Evolutionary conservation across 2,797 vertebrate species (phyloP).

Genomic region (Orientallactaga sibirica): DNA sequence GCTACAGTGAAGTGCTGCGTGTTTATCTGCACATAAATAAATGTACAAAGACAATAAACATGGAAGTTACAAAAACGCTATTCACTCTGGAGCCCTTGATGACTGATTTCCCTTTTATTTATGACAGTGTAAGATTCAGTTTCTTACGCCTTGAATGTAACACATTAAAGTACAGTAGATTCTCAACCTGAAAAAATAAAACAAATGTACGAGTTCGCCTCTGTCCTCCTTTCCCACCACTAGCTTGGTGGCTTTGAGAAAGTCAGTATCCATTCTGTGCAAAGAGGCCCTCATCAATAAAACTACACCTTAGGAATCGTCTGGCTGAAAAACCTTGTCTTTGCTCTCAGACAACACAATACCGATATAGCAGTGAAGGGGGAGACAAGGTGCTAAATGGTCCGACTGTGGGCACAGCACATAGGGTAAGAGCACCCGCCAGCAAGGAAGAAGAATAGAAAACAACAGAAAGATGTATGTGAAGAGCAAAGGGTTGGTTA

Average conservation of each 20-base stretch:
- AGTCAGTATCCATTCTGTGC: background rate
- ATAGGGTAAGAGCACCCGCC: background rate
- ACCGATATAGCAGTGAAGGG: background rate
- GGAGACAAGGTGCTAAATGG: background rate
- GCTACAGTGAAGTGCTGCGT: constrained; percentile 14
- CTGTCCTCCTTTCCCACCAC: background rate
- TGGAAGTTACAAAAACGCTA: constrained; percentile 94
- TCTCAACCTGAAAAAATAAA: background rate
- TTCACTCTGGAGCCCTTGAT: constrained; percentile 94
- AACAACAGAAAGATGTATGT: background rate
- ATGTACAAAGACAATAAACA: constrained; percentile 91
- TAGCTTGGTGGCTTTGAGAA: background rate
- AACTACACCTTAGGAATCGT: background rate
- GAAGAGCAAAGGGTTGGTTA: background rate
- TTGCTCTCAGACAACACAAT: background rate
- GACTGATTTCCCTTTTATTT: constrained; percentile 89
- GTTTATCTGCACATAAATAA: background rate
- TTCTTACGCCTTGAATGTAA: constrained; percentile 51
- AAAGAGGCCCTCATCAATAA: background rate
- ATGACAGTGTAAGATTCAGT: constrained; percentile 77
- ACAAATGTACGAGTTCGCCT: background rate
- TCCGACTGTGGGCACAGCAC: background rate
- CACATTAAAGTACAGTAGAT: constrained; percentile 73
- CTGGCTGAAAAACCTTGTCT: background rate
- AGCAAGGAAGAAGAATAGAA: background rate